Conservation (phyloP, 2,113 vertebrate genomes). For the Aix galericulata region DNA sequence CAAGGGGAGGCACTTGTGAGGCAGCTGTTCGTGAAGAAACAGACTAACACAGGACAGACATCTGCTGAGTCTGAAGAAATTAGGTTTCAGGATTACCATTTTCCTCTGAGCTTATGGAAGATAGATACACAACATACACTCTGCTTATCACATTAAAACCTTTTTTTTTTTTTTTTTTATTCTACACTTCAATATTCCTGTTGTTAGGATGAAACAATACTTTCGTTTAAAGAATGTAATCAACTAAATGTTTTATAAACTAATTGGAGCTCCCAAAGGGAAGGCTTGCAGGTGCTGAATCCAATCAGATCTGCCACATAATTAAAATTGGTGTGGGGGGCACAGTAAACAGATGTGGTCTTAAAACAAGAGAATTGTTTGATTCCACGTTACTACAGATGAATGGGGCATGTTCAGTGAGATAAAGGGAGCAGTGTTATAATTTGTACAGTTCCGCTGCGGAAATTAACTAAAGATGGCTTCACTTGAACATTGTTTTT, state of each 20-base stretch:
- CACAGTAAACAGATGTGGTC: constrained; percentile 67
- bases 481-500: neutral
- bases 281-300: constrained; percentile 66
- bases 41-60: constrained; percentile 59
- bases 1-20: constrained; percentile 56
- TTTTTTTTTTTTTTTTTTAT: neutral
- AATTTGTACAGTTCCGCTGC: constrained; percentile 28
- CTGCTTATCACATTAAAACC: neutral
- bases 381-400: constrained; percentile 37
- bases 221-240: constrained; percentile 50
- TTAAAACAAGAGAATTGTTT: constrained; percentile 57
- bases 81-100: constrained; percentile 64
- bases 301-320: constrained; percentile 67
- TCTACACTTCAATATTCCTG: constrained; percentile 3
- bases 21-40: constrained; percentile 62
- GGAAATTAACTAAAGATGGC: constrained; percentile 44
- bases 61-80: constrained; percentile 65
- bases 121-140: neutral
- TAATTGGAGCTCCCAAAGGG: constrained; percentile 61
- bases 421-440: constrained; percentile 40
- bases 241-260: constrained; percentile 43
- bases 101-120: constrained; percentile 32
- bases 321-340: constrained; percentile 62
- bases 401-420: constrained; percentile 37
- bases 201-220: constrained; percentile 16